Conservation (phyloP, 2,113 vertebrate genomes). For the Bettongia penicillata region DNA sequence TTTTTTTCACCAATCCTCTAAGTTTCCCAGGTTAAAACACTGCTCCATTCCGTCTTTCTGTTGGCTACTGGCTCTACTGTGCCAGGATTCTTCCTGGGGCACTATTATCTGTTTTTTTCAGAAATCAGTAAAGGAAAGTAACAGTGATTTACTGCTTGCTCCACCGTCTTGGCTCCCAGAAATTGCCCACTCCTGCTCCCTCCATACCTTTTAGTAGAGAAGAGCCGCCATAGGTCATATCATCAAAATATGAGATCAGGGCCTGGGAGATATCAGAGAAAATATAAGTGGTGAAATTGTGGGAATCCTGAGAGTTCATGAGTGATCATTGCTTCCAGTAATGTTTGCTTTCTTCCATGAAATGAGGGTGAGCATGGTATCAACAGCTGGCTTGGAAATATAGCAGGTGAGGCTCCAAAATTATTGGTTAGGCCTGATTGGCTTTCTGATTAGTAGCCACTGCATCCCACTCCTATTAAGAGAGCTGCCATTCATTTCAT, state of each 20-base stretch:
- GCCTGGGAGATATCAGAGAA: neutral
- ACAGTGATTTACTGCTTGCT: no score
- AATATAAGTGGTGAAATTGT: neutral
- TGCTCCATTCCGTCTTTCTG: no score
- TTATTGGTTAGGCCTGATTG: neutral
- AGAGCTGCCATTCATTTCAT: neutral
- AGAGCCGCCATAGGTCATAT: neutral
- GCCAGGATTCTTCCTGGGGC: no score
- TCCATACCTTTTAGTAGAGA: neutral
- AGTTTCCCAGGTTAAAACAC: no score
- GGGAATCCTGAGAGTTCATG: neutral
- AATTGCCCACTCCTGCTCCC: no score
- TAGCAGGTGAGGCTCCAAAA: neutral
- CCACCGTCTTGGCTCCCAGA: no score
- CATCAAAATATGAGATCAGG: neutral
- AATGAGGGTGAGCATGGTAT: neutral
- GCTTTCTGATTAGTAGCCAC: neutral
- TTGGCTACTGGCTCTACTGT: no score
- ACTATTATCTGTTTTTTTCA: no score
- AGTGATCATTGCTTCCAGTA: neutral
- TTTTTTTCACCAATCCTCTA: no score
- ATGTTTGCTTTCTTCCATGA: neutral
- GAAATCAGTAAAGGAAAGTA: no score
- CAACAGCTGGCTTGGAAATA: neutral
- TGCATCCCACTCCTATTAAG: neutral